These are phyloP conservation scores for Tribolium madens DNA, from an alignment of 1,140 invertebrate genomes.

Conservation along the genomic window DNA sequence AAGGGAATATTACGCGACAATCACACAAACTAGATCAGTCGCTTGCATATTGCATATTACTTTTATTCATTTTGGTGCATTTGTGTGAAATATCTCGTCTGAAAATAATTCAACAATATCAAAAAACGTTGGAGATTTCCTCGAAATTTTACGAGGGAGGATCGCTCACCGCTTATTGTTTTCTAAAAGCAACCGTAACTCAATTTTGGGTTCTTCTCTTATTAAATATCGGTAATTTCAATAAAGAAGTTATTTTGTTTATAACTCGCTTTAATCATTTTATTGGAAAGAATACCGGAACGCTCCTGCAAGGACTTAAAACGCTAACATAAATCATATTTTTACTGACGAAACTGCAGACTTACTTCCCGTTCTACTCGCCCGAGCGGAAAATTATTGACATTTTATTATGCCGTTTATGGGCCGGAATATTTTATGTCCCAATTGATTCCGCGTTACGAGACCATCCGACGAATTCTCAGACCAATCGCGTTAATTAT, in stretches of 20 bases:
- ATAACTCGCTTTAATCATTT: neutral
- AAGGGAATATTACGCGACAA: constrained; percentile 39
- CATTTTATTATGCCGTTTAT: constrained; percentile 46
- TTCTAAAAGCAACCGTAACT: neutral
- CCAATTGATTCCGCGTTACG: constrained; percentile 36
- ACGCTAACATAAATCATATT: constrained; percentile 40
- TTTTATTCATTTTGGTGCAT: neutral
- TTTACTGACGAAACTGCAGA: constrained; percentile 44
- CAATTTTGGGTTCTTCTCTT: neutral
- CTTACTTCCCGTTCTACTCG: constrained; percentile 40
- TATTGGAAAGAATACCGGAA: neutral
- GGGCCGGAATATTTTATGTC: constrained; percentile 41
- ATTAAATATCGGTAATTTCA: constrained; percentile 18
- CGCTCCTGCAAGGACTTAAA: constrained; percentile 12
- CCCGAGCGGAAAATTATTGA: constrained; percentile 46
- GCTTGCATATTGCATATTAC: constrained; percentile 28
- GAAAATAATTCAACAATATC: too few relatives aligned
- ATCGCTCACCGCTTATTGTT: neutral
- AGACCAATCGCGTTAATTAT: too few relatives aligned
- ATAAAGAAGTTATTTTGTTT: constrained; percentile 16
- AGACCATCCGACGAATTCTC: neutral
- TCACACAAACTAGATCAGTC: constrained; percentile 42
- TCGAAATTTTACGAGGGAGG: too few relatives aligned
- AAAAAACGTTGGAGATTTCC: too few relatives aligned
- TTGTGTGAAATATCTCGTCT: neutral